Evolutionary conservation across 2,113 vertebrate genomes (phyloP), one percentile per base, ranked within the genome.

Genomic region (Genyomyrus donnyi): DNA sequence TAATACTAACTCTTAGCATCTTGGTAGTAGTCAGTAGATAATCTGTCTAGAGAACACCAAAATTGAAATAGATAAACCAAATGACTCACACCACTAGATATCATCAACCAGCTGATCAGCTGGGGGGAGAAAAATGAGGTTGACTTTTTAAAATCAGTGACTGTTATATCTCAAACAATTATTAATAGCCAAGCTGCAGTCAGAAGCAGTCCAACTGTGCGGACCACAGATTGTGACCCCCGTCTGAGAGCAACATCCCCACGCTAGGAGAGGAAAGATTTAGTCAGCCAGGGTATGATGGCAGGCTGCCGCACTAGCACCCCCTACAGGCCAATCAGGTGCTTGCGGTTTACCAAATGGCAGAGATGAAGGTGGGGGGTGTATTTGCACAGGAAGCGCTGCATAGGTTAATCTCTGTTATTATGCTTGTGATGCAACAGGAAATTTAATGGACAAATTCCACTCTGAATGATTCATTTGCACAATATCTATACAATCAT

Each of bases 381-480:
- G 24, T 15, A 83, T 83, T 19, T 42, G 77, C 35, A 42, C 7
- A 39, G 42, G 77, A 83, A 46, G 17, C 5, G 19, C 39, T 13
- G 83, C 39, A 46, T 85, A 3, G 83, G 45, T 24, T 85, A 46
- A 48, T 46, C 85, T 87, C 48, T 3, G 50, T n/a, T 27, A 42
- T 53, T 35, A n/a, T 87, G 13, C 5, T 87, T 27, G 48, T 87
- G 27, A 56, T 31, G 24, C 27, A 49, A 87, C 85, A 87, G 50
- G 85, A 87, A 52, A 56, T 87, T 52, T 87, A 53, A 56, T 87
- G 27, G 27, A 52, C n/a, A 87, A 87, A 31, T 87, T 53, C 50
- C 10, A 17, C 6, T 87, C 50, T 56, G 31, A 56, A 87, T 87
- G 27, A 87, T 87, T 87, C 9, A 87, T 87, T 87, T 53, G 7